A percentile compares a stretch with the other conserved stretches of the same genome.
phyloP scores from a whole-genome alignment of 1,140 invertebrate species.

The Parapsyche elsis region DNA sequence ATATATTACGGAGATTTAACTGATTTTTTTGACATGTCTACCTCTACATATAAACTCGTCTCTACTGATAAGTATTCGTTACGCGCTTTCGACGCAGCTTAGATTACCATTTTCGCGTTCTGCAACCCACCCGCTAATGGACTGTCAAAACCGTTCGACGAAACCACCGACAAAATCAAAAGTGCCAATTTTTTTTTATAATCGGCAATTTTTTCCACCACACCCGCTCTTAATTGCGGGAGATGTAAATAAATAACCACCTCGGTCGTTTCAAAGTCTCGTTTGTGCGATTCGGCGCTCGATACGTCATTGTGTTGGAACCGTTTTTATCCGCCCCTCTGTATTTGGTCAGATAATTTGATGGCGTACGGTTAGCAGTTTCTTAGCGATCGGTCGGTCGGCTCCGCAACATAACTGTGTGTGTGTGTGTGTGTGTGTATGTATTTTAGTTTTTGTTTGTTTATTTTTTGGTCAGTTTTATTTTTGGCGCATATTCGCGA shows the following conservation, averaged over 20 bases:
- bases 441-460: background rate
- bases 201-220: background rate
- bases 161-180: background rate
- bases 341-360: conserved; percentile 27
- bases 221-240: too few species aligned
- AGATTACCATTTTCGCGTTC: too few species aligned
- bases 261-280: background rate
- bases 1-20: too few species aligned
- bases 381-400: background rate
- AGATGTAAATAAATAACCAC: too few species aligned
- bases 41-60: too few species aligned
- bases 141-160: background rate
- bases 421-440: background rate
- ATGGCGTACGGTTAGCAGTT: conserved; percentile 23
- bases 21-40: too few species aligned
- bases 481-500: conserved; percentile 1
- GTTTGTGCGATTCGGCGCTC: background rate
- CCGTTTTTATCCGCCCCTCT: conserved; percentile 10
- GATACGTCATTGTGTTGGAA: background rate
- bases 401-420: background rate
- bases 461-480: background rate
- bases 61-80: too few species aligned
- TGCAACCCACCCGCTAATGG: too few species aligned
- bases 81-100: too few species aligned
- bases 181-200: background rate